phyloP scores from a whole-genome alignment of 1,140 invertebrate species.

The Anadara kagoshimensis region DNA sequence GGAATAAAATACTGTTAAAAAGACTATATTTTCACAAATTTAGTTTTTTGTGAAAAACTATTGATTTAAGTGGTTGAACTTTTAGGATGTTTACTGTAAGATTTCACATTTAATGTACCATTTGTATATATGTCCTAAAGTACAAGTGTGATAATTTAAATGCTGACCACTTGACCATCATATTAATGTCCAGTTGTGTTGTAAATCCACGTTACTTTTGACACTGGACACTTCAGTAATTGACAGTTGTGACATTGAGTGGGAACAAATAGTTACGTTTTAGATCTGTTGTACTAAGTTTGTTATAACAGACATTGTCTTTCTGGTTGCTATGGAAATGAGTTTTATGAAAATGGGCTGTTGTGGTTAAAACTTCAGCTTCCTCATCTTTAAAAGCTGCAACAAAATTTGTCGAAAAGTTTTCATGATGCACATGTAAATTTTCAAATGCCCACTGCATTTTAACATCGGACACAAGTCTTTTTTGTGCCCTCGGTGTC shows the following conservation, averaged over 20 bases:
- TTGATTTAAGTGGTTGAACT: too few species aligned
- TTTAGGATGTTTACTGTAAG: too few species aligned
- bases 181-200: too few species aligned
- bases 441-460: slow-evolving; percentile 64
- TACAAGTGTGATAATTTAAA: too few species aligned
- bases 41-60: too few species aligned
- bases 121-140: too few species aligned
- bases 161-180: too few species aligned
- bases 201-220: too few species aligned
- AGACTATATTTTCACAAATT: too few species aligned
- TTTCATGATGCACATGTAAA: slow-evolving; percentile 59
- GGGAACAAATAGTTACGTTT: slow-evolving; percentile 65
- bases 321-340: slow-evolving; percentile 68
- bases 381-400: slow-evolving; percentile 66
- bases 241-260: slow-evolving; percentile 50
- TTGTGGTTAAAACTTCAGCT: slow-evolving; percentile 67
- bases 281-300: slow-evolving; percentile 59
- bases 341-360: slow-evolving; percentile 68
- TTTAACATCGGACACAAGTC: slow-evolving; percentile 67
- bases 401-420: slow-evolving; percentile 69
- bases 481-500: slow-evolving; percentile 51
- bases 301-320: slow-evolving; percentile 67
- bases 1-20: too few species aligned
- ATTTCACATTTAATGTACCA: too few species aligned
- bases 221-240: slow-evolving; percentile 25